phyloP scores from a whole-genome alignment of 2,888 invertebrate species.

The Boloria euphrosyne region DNA sequence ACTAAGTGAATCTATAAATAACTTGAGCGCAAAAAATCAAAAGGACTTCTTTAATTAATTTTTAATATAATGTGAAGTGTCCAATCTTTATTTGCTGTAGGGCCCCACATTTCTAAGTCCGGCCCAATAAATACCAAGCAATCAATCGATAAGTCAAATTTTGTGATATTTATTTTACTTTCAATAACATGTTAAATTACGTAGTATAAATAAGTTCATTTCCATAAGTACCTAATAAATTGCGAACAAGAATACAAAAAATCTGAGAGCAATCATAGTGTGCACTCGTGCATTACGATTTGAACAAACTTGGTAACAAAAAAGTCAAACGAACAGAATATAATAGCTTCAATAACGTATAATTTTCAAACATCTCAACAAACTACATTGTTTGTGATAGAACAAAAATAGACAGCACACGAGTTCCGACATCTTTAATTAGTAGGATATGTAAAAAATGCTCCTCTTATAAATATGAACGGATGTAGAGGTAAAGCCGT shows the following conservation, averaged over 20 bases:
- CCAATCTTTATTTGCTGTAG: too few species aligned
- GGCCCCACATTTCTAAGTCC: too few species aligned
- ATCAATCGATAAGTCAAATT: too few species aligned
- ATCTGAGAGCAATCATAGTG: not conserved
- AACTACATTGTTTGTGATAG: constrained; percentile 3
- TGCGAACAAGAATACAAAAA: not conserved
- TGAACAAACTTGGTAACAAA: not conserved
- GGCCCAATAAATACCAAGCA: too few species aligned
- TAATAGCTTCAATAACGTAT: not conserved
- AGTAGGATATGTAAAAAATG: constrained; percentile 54
- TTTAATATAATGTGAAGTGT: too few species aligned
- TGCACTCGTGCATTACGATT: constrained; percentile 11
- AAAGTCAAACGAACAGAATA: constrained; percentile 1
- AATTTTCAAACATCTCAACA: not conserved
- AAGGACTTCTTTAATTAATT: too few species aligned
- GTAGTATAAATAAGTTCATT: too few species aligned
- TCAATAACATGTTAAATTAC: too few species aligned
- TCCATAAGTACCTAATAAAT: not conserved
- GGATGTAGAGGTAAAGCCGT: constrained; percentile 71
- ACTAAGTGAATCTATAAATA: too few species aligned
- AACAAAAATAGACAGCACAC: constrained; percentile 29
- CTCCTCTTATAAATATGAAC: constrained; percentile 58
- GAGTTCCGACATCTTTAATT: constrained; percentile 43
- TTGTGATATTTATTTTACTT: too few species aligned
- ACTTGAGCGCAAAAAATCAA: too few species aligned